Base-by-base conservation (phyloP, 2,113 vertebrate genomes). In the Oncorhynchus kisutch region DNA sequence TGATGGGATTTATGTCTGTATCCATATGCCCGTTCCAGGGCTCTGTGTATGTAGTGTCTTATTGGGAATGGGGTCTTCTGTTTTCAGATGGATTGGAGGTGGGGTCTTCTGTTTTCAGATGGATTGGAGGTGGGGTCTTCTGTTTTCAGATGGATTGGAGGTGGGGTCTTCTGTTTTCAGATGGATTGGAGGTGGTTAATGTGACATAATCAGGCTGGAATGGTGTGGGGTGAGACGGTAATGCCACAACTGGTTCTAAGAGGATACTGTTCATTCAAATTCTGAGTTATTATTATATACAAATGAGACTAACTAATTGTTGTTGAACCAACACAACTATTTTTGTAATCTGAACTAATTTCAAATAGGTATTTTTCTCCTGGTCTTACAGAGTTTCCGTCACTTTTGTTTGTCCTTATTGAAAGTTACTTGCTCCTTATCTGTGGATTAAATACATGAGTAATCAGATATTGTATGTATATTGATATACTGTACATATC, bases 391-490 rank as follows among this genome's bases (percentile, higher is more conserved):
- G 22, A 70, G 68, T 22, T 70, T 39, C 24, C 3, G 3, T 70
- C 11, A 4, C 25, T 2, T 66, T 70, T 5, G 3, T 49, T 70
- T 72, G 27, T 59, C 14, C 14, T 20, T 34, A 9, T 34, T 60
- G 25, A 22, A 5, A 27, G 18, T 31, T 49, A 60, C 49, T 11
- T 11, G 22, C 39, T 85, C 18, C 72, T 76, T 51, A 29, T 78
- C 27, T 9, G 9, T 13, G 45, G 34, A 74, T 70, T 8, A 75
- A 12, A 72, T 51, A 65, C 27, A 71, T 71, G 72, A 3, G 75
- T 66, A 80, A 83, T 73, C 72, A 81, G 69, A 75, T 64, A 76
- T 74, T 25, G 48, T 59, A 34, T 31, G 71, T 45, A 73, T 85
- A 64, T 82, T 81, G 73, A 80, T 64, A 25, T 72, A 81, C 67